Percentiles rank a stretch among this genome's conserved stretches.
Conservation (phyloP, 2,888 invertebrate genomes). For the Drosophila affinis region DNA sequence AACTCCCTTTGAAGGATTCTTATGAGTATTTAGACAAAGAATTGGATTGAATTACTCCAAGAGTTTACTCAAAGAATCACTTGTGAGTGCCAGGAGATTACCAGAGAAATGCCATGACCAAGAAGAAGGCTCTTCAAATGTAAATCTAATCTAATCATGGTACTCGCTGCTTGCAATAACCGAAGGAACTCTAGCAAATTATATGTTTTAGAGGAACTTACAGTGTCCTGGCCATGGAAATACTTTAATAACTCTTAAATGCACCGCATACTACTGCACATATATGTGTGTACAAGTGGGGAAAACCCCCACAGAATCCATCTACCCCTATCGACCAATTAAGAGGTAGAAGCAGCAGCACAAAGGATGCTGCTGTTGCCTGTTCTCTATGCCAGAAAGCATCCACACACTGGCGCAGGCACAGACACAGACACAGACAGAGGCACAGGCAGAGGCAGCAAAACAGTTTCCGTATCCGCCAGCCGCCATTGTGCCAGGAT, state of each 20-base stretch:
- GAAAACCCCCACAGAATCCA: not conserved
- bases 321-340: constrained; percentile 31
- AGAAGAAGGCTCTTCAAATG: too few relatives aligned
- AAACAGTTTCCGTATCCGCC: constrained; percentile 80
- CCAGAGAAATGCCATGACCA: too few relatives aligned
- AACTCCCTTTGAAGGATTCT: too few relatives aligned
- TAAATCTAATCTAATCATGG: too few relatives aligned
- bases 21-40: too few relatives aligned
- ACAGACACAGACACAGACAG: too few relatives aligned
- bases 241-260: not conserved
- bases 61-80: too few relatives aligned
- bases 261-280: not conserved
- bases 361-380: constrained; percentile 55
- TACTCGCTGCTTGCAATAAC: too few relatives aligned
- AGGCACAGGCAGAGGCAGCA: constrained; percentile 54
- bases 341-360: constrained; percentile 54
- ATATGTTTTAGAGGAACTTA: not conserved
- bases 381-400: constrained; percentile 59
- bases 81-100: too few relatives aligned
- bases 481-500: constrained; percentile 77
- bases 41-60: too few relatives aligned
- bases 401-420: constrained; percentile 17
- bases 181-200: not conserved
- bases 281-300: not conserved
- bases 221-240: too few relatives aligned